Evolutionary conservation across 2,888 invertebrate species (phyloP).

Genomic region (Synanthedon andrenaeformis): DNA sequence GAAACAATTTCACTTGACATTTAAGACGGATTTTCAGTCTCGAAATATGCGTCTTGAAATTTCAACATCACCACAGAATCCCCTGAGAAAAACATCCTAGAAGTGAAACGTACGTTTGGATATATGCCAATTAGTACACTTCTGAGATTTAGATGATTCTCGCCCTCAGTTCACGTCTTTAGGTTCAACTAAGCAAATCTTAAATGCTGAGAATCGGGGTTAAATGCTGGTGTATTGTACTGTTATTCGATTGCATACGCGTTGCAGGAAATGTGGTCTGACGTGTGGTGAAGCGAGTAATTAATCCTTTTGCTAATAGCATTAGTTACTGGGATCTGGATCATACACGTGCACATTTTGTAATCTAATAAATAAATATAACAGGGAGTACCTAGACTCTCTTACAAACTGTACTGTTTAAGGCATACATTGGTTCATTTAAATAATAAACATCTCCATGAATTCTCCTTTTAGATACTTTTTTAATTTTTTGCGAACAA

Average conservation of each 20-base stretch:
- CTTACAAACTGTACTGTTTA: too few species aligned
- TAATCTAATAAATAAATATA: slow-evolving; percentile 9
- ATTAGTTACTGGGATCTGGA: slow-evolving; percentile 20
- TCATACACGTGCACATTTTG: slow-evolving; percentile 19
- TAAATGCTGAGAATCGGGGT: slow-evolving; percentile 55
- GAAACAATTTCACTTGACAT: slow-evolving; percentile 46
- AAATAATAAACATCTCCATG: too few species aligned
- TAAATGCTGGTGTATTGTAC: slow-evolving; percentile 32
- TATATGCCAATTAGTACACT: slow-evolving; percentile 52
- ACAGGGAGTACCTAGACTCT: too few species aligned
- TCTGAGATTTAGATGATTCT: slow-evolving; percentile 41
- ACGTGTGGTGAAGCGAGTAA: slow-evolving; percentile 50
- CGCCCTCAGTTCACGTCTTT: slow-evolving; percentile 53
- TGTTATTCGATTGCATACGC: slow-evolving; percentile 14
- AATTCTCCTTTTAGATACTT: too few species aligned
- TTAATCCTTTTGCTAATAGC: slow-evolving; percentile 47
- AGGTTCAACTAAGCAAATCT: slow-evolving; percentile 48
- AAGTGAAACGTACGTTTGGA: slow-evolving; percentile 38
- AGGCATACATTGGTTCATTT: too few species aligned
- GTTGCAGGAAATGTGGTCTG: slow-evolving; percentile 46
- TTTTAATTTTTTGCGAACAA: too few species aligned
- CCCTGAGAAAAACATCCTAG: slow-evolving; percentile 26
- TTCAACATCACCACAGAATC: slow-evolving; percentile 28
- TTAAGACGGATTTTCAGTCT: slow-evolving; percentile 48
- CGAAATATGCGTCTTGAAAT: slow-evolving; percentile 15